Evolutionary conservation across 2,888 invertebrate genomes (phyloP), one percentile per base, ranked within the genome.

Genomic region (Callyntrura sp.): DNA sequence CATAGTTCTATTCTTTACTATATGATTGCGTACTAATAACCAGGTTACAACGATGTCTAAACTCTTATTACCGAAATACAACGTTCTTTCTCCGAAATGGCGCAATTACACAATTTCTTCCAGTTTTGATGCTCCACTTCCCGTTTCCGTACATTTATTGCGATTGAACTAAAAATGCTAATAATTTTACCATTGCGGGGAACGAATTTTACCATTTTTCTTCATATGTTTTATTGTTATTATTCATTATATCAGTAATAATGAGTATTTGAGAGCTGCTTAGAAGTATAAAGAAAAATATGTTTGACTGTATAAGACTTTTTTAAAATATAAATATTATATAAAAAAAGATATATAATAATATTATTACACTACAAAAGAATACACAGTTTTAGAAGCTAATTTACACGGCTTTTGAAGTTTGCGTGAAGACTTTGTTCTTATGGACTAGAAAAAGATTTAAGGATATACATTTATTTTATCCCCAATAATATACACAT

Each of bases 241-340:
- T 12, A 43, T 45, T 68, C 65, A 68, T 68, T 68, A 78, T 25
- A 76, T 76, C 14, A 81, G 62, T 23, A 62, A 62, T 62, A 62
- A 35, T 78, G 78, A 78, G 78, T 78, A 78, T 78, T 78, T 78
- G 78, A 84, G 84, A 84, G 73, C 84, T 70, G 84, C 84, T 23
- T 84, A 84, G 84, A 84, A 25, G 55, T 84, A 68, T 70, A 68
- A 55, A 84, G 55, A 70, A 70, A 83, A 45, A 70, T 78, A 78
- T 78, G 81, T 60, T 81, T 81, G 81, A 81, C 81, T 81, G 81
- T 81, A 45, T 81, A 81, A 81, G 81, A 81, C 81, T 81, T 81
- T 81, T 81, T 45, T 62, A 81, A 78, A 55, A 78, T 78, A 48
- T 48, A 78, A 78, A 55, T 4, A 73, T 48, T 48, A 11, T 70